Evolutionary conservation across 2,888 invertebrate genomes (phyloP).

Genomic region (Creontiades dilutus): DNA sequence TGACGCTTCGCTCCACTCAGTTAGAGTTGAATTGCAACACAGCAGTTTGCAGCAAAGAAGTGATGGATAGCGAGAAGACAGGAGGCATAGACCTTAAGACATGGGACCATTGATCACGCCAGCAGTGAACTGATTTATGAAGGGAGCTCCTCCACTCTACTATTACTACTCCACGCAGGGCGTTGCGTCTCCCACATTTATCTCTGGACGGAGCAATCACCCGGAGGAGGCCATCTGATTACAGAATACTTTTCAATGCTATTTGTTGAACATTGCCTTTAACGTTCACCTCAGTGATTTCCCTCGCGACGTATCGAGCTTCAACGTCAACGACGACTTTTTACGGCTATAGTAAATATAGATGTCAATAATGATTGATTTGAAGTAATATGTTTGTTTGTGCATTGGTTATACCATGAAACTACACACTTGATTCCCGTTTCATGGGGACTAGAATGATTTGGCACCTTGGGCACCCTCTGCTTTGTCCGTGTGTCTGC

Average conservation of each 20-base stretch:
- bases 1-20: no score
- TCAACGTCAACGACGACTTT: no score
- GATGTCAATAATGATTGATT: no score
- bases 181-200: not conserved
- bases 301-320: no score
- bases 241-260: slow-evolving; percentile 25
- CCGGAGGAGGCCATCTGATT: not conserved
- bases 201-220: not conserved
- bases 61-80: slow-evolving; percentile 6
- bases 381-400: no score
- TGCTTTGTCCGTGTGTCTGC: no score
- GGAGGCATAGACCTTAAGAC: not conserved
- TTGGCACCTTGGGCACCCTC: no score
- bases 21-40: not conserved
- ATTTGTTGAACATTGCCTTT: not conserved
- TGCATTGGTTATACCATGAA: no score
- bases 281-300: no score
- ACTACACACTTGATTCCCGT: no score
- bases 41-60: not conserved
- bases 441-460: no score
- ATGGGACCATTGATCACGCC: slow-evolving; percentile 11
- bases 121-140: slow-evolving; percentile 2
- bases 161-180: not conserved
- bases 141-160: not conserved
- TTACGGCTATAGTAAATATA: no score